Evolutionary conservation across 2,113 vertebrate species (phyloP), one percentile per base, ranked within the genome.

Genomic region (Oryzias curvinotus): DNA sequence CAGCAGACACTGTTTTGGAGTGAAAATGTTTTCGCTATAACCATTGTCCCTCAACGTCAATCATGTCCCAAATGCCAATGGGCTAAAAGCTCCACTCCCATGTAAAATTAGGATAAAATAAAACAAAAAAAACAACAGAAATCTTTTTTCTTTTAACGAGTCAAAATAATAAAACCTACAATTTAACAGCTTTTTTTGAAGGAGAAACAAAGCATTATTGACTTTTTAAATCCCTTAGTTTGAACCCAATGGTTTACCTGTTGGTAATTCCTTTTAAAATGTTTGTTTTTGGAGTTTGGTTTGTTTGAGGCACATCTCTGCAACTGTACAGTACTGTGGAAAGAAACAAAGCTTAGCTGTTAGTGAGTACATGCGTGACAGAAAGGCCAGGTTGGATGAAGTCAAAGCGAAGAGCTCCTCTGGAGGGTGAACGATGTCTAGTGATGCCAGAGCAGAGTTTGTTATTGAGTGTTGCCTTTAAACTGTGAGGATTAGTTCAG

Each of bases 251-350:
- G 77, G 57, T 44, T 68, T 68, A 18, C 66, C 26, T 23, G 36
- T 28, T 28, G 26, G 26, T 28, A 7, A 28, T 28, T 28, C 4
- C 6, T 28, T 36, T 36, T 36, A 36, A 36, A 51, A 13, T 69
- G 25, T 59, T 57, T 73, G 45, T 43, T 2, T 55, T 6, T 13
- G 17, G 36, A 62, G 58, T 75, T 77, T 60, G 47, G 19, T 12
- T 60, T 73, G 71, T 71, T 84, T 65, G 26, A 50, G 59, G 44
- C 64, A 55, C 25, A 57, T 73, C 26, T 50, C 55, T 77, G 55
- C 8, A 51, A 47, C 18, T 62, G 3, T 52, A 44, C 42, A 57
- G 14, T 64, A 7, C 50, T 28, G 14, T 43, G 30, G 54, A 59
- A 57, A 41, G 21, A 70, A 54, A 48, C 12, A 65, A 54, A 58